Conservation (phyloP, 2,797 vertebrate genomes). For the Capromys pilorides region DNA sequence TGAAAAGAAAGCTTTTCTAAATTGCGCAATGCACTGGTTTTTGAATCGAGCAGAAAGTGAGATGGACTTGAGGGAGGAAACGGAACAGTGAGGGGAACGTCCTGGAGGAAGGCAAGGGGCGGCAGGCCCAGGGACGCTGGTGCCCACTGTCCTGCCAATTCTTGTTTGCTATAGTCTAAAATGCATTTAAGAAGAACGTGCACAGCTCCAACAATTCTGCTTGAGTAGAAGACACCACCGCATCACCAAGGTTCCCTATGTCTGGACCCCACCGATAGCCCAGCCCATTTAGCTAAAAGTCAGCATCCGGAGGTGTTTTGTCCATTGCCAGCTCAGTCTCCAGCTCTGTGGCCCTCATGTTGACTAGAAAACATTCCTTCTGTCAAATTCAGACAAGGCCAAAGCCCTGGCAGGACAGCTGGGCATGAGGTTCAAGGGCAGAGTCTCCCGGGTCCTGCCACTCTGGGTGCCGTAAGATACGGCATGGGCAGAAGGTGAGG, state of each 20-base stretch:
- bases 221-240: not conserved
- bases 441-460: not conserved
- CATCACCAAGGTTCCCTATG: not conserved
- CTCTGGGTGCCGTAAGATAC: not conserved
- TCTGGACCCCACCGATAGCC: not conserved
- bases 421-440: not conserved
- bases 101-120: not conserved
- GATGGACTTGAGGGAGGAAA: not conserved
- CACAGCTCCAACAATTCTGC: not conserved
- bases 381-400: not conserved
- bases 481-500: not conserved
- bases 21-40: not conserved
- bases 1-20: not conserved
- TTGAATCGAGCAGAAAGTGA: not conserved
- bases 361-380: conserved; percentile 5
- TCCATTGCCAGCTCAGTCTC: not conserved
- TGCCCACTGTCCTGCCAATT: not conserved
- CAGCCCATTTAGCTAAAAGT: not conserved
- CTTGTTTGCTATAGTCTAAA: not conserved
- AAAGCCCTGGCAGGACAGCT: not conserved
- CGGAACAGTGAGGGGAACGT: not conserved
- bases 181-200: not conserved
- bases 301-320: not conserved
- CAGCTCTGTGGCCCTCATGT: not conserved
- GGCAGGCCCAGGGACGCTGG: not conserved